Conservation (phyloP, 2,113 vertebrate genomes). For the Nanger granti region DNA sequence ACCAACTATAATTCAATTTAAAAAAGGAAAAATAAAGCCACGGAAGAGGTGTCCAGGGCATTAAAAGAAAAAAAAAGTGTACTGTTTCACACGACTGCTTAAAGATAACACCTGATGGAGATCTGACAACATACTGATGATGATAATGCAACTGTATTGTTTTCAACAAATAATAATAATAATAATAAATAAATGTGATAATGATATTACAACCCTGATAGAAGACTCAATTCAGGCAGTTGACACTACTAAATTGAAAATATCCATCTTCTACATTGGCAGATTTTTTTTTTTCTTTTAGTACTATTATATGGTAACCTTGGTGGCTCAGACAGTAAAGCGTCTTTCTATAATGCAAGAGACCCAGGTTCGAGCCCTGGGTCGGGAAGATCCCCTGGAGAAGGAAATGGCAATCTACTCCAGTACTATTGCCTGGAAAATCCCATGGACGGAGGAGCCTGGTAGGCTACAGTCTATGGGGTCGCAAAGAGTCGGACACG, state of each 20-base stretch:
- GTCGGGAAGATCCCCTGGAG: too few relatives aligned
- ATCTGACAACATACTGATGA: not conserved
- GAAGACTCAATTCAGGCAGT: not conserved
- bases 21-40: not conserved
- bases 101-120: not conserved
- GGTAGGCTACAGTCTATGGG: too few relatives aligned
- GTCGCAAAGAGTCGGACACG: too few relatives aligned
- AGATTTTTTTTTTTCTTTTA: not conserved
- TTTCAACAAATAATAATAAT: not conserved
- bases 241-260: not conserved
- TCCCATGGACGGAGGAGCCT: too few relatives aligned
- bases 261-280: not conserved
- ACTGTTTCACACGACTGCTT: too few relatives aligned
- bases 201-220: not conserved
- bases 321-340: not conserved
- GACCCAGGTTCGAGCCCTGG: too few relatives aligned
- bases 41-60: not conserved
- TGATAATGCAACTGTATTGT: not conserved
- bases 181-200: not conserved
- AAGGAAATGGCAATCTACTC: too few relatives aligned
- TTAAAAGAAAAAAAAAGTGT: not conserved
- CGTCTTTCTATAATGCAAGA: too few relatives aligned
- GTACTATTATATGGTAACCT: not conserved
- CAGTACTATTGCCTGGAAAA: too few relatives aligned
- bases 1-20: not conserved